Conservation (phyloP, 1,140 invertebrate species). For the Contarinia nasturtii region DNA sequence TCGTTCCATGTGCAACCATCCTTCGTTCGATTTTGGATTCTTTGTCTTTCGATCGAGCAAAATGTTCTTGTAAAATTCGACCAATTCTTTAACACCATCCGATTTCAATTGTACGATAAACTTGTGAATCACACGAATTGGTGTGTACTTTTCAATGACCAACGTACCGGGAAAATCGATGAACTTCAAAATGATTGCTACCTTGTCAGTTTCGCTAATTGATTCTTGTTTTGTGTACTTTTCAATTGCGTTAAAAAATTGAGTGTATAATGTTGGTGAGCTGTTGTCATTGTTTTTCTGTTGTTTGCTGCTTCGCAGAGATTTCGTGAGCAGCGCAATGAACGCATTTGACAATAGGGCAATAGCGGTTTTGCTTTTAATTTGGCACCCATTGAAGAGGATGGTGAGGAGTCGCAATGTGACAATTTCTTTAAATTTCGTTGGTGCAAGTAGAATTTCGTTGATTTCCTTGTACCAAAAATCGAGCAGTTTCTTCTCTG, state of each 20-base stretch:
- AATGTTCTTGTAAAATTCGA: conserved; percentile 35
- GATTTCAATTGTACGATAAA: conserved; percentile 34
- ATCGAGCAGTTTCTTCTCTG: conserved; percentile 1
- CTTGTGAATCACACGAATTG: conserved; percentile 36
- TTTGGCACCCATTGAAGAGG: conserved; percentile 9
- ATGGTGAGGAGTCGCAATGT: conserved; percentile 12
- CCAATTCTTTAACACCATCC: conserved; percentile 39
- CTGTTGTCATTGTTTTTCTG: conserved; percentile 26
- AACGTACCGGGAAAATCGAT: conserved; percentile 43
- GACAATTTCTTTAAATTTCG: conserved; percentile 7
- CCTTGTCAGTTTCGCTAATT: conserved; percentile 28
- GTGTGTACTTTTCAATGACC: conserved; percentile 49
- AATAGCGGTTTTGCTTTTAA: conserved; percentile 7
- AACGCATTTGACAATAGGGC: conserved; percentile 18
- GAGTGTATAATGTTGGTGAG: conserved; percentile 23
- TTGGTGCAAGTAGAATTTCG: conserved; percentile 3
- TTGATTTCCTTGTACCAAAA: conserved; percentile 7
- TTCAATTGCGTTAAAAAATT: conserved; percentile 31
- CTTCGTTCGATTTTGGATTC: conserved; percentile 26
- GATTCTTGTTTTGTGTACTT: conserved; percentile 27
- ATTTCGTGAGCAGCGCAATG: conserved; percentile 23
- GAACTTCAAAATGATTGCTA: conserved; percentile 37
- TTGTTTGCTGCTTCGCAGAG: conserved; percentile 28
- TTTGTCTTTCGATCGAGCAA: conserved; percentile 28
- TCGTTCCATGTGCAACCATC: conserved; percentile 44